Base-by-base conservation (phyloP, 2,113 vertebrate genomes). In the Struthidea cinerea region DNA sequence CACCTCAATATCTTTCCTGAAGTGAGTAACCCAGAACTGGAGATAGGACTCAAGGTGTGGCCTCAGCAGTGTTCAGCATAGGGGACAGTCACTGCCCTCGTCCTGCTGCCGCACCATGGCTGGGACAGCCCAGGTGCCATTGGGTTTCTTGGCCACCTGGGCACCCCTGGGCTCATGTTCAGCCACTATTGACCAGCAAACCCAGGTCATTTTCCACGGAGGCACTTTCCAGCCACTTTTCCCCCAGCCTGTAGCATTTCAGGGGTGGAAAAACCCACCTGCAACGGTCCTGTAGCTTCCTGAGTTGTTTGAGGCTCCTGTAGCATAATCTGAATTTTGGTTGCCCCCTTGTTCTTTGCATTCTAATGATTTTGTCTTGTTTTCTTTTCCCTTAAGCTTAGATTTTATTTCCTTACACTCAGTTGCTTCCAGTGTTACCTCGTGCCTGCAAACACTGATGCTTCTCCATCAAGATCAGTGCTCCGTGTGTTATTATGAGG, bases 401-500 rank as follows among this genome's bases (percentile, higher is more conserved):
- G 27, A 30, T 69, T 52, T 65, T 1, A 22, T 63, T 74, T 70
- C 22, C 17, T 56, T 18, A 13, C 7, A 9, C 4, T 6, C 4
- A 44, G 15, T 22, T 74, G 8, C 39, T 87, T 49, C 17, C 26
- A 13, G 2, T 37, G 10, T 35, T 73, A 19, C 23, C 1, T 1
- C 0, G 0, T 37, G 7, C n/a, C 41, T 76, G 15, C 44, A n/a
- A 27, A 17, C 2, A 2, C 6, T 4, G 11, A 2, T 22, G 27
- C 6, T 39, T 80, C 39, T 76, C 30, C 11, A 7, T 7, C 46
- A 11, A 42, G 12, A 30, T 12, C 0, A 0, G 7, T 10, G 11
- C 27, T 63, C 15, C 2, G 0, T 32, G 5, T 20, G 20, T 6
- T 13, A 2, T 49, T 35, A 15, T 0, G 0, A 44, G n/a, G 42